A percentile compares a stretch with the other conserved stretches of the same genome.
These are phyloP conservation scores for Scaptomyza reducta DNA, from an alignment of 2,888 invertebrate genomes.

Conservation along the genomic window DNA sequence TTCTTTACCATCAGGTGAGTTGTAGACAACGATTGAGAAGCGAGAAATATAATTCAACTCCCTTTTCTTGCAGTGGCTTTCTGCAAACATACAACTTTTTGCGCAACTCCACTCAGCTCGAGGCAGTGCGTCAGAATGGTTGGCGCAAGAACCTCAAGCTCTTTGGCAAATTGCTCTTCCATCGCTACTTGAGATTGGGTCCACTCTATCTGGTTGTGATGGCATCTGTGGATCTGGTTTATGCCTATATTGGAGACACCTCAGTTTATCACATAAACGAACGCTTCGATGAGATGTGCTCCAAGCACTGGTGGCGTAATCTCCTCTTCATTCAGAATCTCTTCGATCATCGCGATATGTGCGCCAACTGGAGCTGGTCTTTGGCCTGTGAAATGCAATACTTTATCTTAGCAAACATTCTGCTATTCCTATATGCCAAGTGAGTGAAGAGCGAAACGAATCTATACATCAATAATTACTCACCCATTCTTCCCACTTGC, in stretches of 20 bases:
- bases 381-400: slow-evolving; percentile 85
- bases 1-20: slow-evolving; percentile 84
- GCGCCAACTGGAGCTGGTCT: slow-evolving; percentile 85
- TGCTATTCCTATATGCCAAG: slow-evolving; percentile 83
- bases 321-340: slow-evolving; percentile 83
- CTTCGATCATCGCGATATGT: slow-evolving; percentile 82
- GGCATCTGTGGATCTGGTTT: slow-evolving; percentile 81
- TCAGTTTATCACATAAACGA: slow-evolving; percentile 84
- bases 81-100: slow-evolving; percentile 83
- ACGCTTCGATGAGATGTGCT: slow-evolving; percentile 83
- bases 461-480: not conserved
- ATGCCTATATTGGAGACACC: slow-evolving; percentile 82
- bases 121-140: slow-evolving; percentile 71
- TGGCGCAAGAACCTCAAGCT: slow-evolving; percentile 71
- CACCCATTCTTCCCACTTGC: not conserved
- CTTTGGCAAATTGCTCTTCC: slow-evolving; percentile 80
- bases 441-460: slow-evolving; percentile 60
- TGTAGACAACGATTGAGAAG: not conserved
- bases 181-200: slow-evolving; percentile 83
- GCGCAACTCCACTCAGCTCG: slow-evolving; percentile 76
- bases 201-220: slow-evolving; percentile 82
- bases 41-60: not conserved
- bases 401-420: slow-evolving; percentile 79
- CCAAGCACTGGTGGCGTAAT: slow-evolving; percentile 84
- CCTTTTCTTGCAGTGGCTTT: slow-evolving; percentile 77